These are phyloP conservation scores for Eupithecia vulgata DNA, from an alignment of 2,888 invertebrate species.

Conservation along the genomic window DNA sequence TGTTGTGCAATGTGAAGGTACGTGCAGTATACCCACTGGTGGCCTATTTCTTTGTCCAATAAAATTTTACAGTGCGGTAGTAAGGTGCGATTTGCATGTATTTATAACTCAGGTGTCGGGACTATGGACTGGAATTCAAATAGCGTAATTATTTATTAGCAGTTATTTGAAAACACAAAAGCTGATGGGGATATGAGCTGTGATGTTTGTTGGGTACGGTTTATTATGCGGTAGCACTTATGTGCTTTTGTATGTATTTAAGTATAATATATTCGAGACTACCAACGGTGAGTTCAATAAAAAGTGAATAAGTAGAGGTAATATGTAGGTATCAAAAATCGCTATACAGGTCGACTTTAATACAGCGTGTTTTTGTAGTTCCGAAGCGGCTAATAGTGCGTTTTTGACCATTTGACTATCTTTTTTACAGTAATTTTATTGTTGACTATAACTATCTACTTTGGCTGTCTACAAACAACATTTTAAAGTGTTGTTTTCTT, in stretches of 20 bases:
- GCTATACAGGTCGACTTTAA: neutral
- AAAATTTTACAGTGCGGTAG: conserved; percentile 22
- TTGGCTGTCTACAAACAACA: neutral
- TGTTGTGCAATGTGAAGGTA: neutral
- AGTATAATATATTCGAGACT: neutral
- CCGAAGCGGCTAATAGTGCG: neutral
- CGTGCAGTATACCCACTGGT: conserved; percentile 8
- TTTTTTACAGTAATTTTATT: neutral
- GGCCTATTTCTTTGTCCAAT: conserved; percentile 19
- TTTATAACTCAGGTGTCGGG: conserved; percentile 26
- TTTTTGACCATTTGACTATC: neutral
- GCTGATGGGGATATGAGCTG: neutral
- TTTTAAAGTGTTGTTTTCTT: no score
- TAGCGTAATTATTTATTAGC: conserved; percentile 22
- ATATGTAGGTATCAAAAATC: neutral
- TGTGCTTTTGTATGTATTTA: neutral
- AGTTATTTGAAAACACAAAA: conserved; percentile 11
- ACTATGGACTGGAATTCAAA: conserved; percentile 25
- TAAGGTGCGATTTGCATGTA: conserved; percentile 27
- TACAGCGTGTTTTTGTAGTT: neutral
- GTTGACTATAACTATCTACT: neutral
- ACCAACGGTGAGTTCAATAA: conserved; percentile 11
- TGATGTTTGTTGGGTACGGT: conserved; percentile 1
- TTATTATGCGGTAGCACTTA: conserved; percentile 13
- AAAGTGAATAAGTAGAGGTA: neutral